A percentile compares a stretch with the other conserved stretches of the same genome.
These are phyloP conservation scores for Tenualosa thibaudeaui DNA, from an alignment of 2,797 vertebrate genomes.

Conservation along the genomic window DNA sequence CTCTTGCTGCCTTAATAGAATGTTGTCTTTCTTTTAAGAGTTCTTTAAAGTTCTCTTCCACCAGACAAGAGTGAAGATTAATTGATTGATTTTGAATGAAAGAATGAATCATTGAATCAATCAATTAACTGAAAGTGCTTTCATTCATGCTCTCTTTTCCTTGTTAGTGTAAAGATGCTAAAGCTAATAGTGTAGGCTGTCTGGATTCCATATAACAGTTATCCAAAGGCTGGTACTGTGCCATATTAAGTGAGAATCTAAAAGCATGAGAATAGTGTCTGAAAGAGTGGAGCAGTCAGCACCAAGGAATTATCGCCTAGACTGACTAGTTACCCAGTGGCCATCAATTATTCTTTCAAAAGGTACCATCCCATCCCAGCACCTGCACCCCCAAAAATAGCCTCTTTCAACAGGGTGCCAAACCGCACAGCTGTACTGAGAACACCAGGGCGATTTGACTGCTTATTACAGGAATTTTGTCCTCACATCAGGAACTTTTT, in stretches of 20 bases:
- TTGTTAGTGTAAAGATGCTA: neutral
- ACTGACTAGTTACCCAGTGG: slow-evolving; percentile 12
- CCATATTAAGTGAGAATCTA: neutral
- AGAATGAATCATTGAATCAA: neutral
- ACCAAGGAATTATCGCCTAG: neutral
- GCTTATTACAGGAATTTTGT: slow-evolving; percentile 24
- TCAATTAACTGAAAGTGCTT: neutral
- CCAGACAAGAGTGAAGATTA: neutral
- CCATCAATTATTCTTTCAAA: slow-evolving; percentile 24
- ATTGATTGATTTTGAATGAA: neutral
- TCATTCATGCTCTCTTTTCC: neutral
- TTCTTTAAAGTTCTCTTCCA: neutral
- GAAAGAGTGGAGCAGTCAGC: neutral
- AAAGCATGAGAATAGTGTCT: neutral
- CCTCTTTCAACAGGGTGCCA: slow-evolving; percentile 23
- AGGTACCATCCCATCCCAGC: slow-evolving; percentile 15
- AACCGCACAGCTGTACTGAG: slow-evolving; percentile 11
- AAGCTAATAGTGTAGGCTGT: neutral
- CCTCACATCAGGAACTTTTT: slow-evolving; percentile 22
- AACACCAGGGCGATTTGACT: neutral
- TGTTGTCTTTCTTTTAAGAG: neutral
- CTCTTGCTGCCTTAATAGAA: neutral
- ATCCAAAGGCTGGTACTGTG: neutral
- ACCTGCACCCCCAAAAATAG: slow-evolving; percentile 14
- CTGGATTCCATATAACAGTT: neutral